phyloP scores from a whole-genome alignment of 2,888 invertebrate species.

The Pseudococcus longispinus region DNA sequence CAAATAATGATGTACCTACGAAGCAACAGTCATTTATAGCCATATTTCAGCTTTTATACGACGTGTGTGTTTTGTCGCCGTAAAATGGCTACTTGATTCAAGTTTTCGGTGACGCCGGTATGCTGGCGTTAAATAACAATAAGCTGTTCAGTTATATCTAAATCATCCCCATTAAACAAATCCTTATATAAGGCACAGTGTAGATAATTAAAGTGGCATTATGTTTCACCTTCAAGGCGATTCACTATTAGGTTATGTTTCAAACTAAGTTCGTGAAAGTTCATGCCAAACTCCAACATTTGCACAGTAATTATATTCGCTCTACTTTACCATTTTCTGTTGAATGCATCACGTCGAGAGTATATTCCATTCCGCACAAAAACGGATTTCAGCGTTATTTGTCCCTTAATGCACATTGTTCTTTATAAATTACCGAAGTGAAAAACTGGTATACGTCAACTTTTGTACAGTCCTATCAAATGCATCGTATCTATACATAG shows the following conservation, averaged over 20 bases:
- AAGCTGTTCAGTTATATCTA: slow-evolving; percentile 28
- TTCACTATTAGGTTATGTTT: slow-evolving; percentile 23
- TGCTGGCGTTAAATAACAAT: slow-evolving; percentile 1
- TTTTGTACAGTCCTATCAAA: neutral
- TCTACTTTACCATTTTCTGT: slow-evolving; percentile 25
- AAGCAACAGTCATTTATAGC: too few relatives aligned
- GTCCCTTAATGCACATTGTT: slow-evolving; percentile 3
- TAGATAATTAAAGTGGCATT: slow-evolving; percentile 31
- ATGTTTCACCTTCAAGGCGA: slow-evolving; percentile 28
- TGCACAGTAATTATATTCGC: slow-evolving; percentile 31
- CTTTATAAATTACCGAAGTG: neutral
- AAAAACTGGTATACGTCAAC: neutral
- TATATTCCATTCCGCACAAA: neutral
- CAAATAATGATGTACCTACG: too few relatives aligned
- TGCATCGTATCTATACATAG: neutral
- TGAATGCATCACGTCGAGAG: slow-evolving; percentile 16
- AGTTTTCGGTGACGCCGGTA: neutral
- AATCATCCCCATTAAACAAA: slow-evolving; percentile 31
- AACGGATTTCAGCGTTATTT: slow-evolving; percentile 18
- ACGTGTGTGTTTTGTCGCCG: neutral
- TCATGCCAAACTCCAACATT: slow-evolving; percentile 24
- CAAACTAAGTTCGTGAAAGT: slow-evolving; percentile 24
- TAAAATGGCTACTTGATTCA: neutral
- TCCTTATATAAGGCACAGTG: neutral
- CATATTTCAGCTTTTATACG: neutral